phyloP scores from a whole-genome alignment of 2,888 invertebrate species.

The Clitarchus hookeri region DNA sequence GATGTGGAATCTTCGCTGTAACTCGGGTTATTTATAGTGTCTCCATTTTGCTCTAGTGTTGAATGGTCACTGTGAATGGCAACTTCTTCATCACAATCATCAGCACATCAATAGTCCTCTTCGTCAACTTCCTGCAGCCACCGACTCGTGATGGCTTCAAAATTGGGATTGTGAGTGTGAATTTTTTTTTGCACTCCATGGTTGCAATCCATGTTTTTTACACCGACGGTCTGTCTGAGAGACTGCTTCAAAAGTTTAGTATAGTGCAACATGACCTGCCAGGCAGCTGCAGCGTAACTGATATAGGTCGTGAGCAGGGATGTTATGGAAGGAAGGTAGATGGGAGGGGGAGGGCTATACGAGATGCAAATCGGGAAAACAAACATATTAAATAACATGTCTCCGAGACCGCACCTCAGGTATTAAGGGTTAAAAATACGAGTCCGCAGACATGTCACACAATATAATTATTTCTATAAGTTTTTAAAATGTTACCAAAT shows the following conservation, averaged over 20 bases:
- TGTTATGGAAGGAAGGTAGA: neutral
- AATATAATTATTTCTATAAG: no score
- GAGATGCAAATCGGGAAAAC: neutral
- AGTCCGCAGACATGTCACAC: no score
- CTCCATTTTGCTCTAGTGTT: no score
- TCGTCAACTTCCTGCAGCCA: neutral
- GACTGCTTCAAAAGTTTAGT: neutral
- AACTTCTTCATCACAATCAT: no score
- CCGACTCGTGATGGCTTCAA: neutral
- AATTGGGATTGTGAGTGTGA: neutral
- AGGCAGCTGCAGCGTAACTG: neutral
- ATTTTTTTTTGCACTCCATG: neutral
- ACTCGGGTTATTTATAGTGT: no score
- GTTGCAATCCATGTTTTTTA: neutral
- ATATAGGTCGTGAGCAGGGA: neutral
- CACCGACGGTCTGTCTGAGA: neutral
- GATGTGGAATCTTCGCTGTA: no score
- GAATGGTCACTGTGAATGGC: no score
- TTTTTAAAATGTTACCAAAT: no score
- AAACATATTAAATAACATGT: neutral
- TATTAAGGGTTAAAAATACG: neutral
- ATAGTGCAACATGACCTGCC: neutral
- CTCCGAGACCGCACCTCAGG: neutral
- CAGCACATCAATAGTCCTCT: no score
- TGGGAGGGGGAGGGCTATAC: slow-evolving; percentile 1